A percentile compares a stretch with the other conserved stretches of the same genome.
phyloP scores from a whole-genome alignment of 2,888 invertebrate genomes.

The Diarsia brunnea region DNA sequence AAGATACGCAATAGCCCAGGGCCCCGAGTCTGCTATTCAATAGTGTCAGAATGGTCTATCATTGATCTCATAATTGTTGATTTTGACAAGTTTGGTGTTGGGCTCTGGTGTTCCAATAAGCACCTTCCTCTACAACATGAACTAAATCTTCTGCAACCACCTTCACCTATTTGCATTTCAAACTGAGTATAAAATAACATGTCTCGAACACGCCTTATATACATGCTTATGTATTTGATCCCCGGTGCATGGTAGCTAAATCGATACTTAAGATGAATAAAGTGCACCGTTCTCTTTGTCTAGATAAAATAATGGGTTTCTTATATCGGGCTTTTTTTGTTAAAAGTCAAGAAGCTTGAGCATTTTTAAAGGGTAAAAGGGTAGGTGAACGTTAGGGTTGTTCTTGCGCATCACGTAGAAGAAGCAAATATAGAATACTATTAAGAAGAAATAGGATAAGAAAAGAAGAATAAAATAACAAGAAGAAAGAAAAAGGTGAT shows the following conservation, averaged over 20 bases:
- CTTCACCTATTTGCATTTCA: background rate
- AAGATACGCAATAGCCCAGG: too few relatives aligned
- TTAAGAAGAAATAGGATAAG: too few relatives aligned
- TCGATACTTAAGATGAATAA: slow-evolving; percentile 60
- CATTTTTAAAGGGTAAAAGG: background rate
- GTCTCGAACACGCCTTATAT: slow-evolving; percentile 21
- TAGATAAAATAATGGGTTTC: slow-evolving; percentile 46
- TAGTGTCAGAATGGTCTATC: too few relatives aligned
- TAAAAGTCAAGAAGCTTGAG: slow-evolving; percentile 17
- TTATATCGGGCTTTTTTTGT: slow-evolving; percentile 22
- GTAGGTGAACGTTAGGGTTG: background rate
- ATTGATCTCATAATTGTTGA: too few relatives aligned
- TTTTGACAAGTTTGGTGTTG: too few relatives aligned
- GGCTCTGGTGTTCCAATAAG: too few relatives aligned
- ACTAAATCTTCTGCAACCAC: slow-evolving; percentile 13
- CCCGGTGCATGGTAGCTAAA: slow-evolving; percentile 44
- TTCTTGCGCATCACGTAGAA: background rate
- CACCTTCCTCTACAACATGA: background rate
- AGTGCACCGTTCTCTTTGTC: slow-evolving; percentile 36
- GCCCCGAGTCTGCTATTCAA: too few relatives aligned
- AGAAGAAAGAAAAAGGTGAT: too few relatives aligned
- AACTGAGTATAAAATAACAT: slow-evolving; percentile 19
- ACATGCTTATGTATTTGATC: slow-evolving; percentile 37
- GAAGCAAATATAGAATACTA: too few relatives aligned
- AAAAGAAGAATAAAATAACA: too few relatives aligned